Conservation (phyloP, 2,797 vertebrate species). For the Serranus cabrilla region DNA sequence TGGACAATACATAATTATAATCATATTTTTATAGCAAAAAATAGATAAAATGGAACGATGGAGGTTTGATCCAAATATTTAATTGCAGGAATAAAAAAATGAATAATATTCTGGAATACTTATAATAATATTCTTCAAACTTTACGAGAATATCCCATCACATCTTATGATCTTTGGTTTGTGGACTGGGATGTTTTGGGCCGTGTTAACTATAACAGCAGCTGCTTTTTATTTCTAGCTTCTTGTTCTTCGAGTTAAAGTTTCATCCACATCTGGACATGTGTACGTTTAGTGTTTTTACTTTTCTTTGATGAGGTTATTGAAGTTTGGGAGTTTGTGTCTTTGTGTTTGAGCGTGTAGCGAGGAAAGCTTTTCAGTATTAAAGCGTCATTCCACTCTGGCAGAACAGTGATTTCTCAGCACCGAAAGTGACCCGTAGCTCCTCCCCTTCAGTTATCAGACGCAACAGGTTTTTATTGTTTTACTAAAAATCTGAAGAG, state of each 20-base stretch:
- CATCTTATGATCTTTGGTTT: not conserved
- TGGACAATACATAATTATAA: too few relatives aligned
- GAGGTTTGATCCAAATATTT: too few relatives aligned
- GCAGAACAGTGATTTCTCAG: not conserved
- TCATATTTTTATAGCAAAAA: too few relatives aligned
- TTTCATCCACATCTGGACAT: not conserved
- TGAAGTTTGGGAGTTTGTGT: not conserved
- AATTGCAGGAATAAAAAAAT: too few relatives aligned
- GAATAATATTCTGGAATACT: too few relatives aligned
- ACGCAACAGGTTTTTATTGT: not conserved
- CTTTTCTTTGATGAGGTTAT: not conserved
- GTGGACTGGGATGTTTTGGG: not conserved
- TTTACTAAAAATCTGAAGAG: too few relatives aligned
- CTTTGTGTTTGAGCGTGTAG: not conserved
- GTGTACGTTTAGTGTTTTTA: not conserved
- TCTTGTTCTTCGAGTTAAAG: not conserved
- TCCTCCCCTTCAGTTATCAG: too few relatives aligned
- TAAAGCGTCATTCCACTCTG: conserved; percentile 45
- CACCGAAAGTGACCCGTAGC: not conserved
- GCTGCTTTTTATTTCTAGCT: not conserved
- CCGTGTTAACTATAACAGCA: not conserved
- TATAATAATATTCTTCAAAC: too few relatives aligned
- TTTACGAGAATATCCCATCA: too few relatives aligned
- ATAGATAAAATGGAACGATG: too few relatives aligned
- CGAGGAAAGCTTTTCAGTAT: conserved; percentile 37